A percentile compares a stretch with the other conserved stretches of the same genome.
Conservation (phyloP, 1,140 invertebrate genomes). For the Drosophila tani region DNA sequence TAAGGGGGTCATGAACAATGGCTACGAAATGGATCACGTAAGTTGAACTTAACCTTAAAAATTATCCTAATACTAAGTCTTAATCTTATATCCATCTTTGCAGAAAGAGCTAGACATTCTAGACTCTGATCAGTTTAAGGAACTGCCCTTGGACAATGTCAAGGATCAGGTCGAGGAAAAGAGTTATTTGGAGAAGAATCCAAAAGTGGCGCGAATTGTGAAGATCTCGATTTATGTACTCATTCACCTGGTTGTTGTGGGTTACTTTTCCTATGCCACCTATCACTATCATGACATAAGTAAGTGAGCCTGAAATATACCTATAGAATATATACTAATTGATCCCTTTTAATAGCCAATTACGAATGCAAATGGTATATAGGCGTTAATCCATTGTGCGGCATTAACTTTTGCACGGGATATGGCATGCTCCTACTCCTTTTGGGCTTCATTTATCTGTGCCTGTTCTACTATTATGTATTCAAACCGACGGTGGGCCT, state of each 20-base stretch:
- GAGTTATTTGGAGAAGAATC: conserved; percentile 15
- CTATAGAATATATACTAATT: no score
- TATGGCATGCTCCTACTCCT: conserved; percentile 91
- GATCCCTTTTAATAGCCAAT: conserved; percentile 3
- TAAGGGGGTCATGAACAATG: conserved; percentile 49
- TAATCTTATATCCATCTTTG: neutral
- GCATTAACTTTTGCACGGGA: conserved; percentile 88
- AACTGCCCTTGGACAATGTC: neutral
- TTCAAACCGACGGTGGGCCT: conserved; percentile 87
- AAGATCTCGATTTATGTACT: conserved; percentile 34
- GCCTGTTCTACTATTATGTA: conserved; percentile 88
- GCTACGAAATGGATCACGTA: conserved; percentile 67
- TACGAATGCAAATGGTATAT: conserved; percentile 35
- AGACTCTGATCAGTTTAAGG: conserved; percentile 9
- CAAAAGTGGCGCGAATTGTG: conserved; percentile 32
- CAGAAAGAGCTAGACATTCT: conserved; percentile 31
- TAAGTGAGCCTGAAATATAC: conserved; percentile 24
- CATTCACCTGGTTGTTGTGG: conserved; percentile 54
- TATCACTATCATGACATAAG: conserved; percentile 73
- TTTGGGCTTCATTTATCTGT: conserved; percentile 87
- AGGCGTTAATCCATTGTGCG: conserved; percentile 36
- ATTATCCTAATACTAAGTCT: neutral
- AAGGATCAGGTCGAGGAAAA: neutral
- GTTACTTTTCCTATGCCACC: conserved; percentile 76
- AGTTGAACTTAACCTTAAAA: neutral